Percentiles rank a stretch among this genome's conserved stretches.
Conservation (phyloP, 2,113 vertebrate species). For the Micronycteris hirsuta region DNA sequence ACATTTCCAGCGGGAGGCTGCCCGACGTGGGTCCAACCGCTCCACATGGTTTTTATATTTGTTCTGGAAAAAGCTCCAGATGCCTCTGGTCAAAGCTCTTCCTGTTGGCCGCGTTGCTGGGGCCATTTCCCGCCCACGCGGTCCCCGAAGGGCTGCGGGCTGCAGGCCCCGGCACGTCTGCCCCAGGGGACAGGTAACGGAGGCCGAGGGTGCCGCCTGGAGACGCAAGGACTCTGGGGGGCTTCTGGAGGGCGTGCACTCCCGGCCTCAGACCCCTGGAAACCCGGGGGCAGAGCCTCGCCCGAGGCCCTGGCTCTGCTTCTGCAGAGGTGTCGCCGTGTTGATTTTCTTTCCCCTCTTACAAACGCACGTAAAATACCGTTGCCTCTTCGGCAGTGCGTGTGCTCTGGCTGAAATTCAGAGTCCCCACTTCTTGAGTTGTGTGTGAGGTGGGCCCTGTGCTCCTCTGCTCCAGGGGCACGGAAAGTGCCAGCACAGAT, state of each 20-base stretch:
- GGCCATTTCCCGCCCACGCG: neutral
- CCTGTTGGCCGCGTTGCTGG: neutral
- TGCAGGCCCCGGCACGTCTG: neutral
- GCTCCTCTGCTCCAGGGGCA: neutral
- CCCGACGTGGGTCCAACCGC: neutral
- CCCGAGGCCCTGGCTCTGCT: neutral
- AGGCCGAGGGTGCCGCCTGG: neutral
- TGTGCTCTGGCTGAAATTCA: neutral
- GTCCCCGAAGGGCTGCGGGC: neutral
- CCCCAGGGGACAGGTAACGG: neutral
- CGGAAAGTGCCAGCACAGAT: neutral
- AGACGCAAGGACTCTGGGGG: neutral
- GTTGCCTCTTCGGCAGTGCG: neutral
- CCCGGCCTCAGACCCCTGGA: neutral
- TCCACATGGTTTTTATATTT: slow-evolving; percentile 62
- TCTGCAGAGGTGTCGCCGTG: neutral
- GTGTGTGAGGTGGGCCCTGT: neutral
- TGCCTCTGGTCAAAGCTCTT: slow-evolving; percentile 57
- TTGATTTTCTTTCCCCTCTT: neutral
- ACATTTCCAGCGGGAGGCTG: slow-evolving; percentile 57
- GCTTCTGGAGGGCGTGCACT: neutral
- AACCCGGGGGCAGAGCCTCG: neutral
- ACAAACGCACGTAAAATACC: neutral
- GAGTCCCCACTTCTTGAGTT: neutral
- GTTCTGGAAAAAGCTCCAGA: slow-evolving; percentile 61